A percentile compares a stretch with the other conserved stretches of the same genome.
phyloP scores from a whole-genome alignment of 1,140 invertebrate genomes.

The Nautilus pompilius region DNA sequence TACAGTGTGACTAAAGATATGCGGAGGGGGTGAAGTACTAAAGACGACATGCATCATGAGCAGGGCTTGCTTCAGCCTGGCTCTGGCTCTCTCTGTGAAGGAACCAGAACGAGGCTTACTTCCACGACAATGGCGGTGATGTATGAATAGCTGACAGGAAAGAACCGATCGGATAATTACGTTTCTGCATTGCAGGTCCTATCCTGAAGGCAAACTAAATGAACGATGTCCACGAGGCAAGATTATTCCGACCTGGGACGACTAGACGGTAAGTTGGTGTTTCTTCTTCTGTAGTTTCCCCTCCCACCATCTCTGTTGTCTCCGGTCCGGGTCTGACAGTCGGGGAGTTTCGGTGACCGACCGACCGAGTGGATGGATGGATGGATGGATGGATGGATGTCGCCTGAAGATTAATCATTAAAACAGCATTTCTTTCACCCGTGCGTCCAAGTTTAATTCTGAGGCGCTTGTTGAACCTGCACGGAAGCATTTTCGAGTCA shows the following conservation, averaged over 20 bases:
- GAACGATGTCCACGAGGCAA: slow-evolving; percentile 2
- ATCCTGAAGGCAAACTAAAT: background rate
- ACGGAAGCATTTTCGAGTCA: no score
- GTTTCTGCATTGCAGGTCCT: background rate
- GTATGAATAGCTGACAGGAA: background rate
- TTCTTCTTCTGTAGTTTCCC: background rate
- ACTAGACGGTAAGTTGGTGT: slow-evolving; percentile 3
- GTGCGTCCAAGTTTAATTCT: no score
- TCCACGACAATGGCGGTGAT: background rate
- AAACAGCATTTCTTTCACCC: no score
- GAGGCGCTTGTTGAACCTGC: no score
- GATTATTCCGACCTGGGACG: slow-evolving; percentile 8
- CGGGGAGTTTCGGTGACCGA: background rate
- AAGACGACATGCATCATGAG: no score
- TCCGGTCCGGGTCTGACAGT: background rate
- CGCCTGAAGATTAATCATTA: no score
- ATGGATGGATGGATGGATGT: no score
- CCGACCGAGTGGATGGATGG: no score
- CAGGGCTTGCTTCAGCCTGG: no score
- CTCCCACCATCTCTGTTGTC: background rate
- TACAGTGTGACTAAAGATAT: no score
- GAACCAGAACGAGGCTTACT: background rate
- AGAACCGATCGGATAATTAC: no score
- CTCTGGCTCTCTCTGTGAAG: no score
- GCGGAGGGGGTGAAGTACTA: slow-evolving; percentile 13